phyloP scores from a whole-genome alignment of 2,888 invertebrate species.

The Aphidius colemani region DNA sequence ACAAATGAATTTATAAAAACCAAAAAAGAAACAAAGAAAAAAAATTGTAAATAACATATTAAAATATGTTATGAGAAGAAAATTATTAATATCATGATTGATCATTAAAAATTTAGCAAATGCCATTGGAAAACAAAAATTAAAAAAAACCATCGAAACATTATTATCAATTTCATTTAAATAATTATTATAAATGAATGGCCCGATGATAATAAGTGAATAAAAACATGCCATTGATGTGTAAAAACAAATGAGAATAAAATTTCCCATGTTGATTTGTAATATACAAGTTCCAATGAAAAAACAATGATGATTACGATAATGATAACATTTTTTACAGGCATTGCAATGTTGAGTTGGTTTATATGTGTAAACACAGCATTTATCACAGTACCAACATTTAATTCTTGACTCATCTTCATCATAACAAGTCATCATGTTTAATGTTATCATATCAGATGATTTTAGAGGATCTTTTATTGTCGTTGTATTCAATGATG shows the following conservation, averaged over 20 bases:
- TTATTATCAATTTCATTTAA: constrained; percentile 33
- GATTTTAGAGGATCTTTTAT: constrained; percentile 29
- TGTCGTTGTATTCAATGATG: constrained; percentile 39
- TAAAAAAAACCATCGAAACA: constrained; percentile 40
- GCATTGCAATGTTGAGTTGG: constrained; percentile 45
- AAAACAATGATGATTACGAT: constrained; percentile 51
- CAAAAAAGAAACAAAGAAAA: constrained; percentile 42
- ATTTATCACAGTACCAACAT: constrained; percentile 51
- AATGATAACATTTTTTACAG: constrained; percentile 49
- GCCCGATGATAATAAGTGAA: constrained; percentile 41
- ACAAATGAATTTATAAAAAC: constrained; percentile 45
- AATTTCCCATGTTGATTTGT: constrained; percentile 51
- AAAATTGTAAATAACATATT: constrained; percentile 43
- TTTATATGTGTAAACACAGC: constrained; percentile 42
- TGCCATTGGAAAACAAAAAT: constrained; percentile 49
- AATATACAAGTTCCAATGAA: constrained; percentile 48
- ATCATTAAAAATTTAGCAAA: constrained; percentile 39
- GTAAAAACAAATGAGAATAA: constrained; percentile 49
- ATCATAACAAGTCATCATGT: constrained; percentile 9
- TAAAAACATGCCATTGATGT: constrained; percentile 47
- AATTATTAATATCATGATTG: constrained; percentile 37
- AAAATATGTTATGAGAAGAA: constrained; percentile 45
- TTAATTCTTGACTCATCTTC: constrained; percentile 27
- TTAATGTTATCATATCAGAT: constrained; percentile 23
- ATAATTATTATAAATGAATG: constrained; percentile 43